Evolutionary conservation across 2,888 invertebrate genomes (phyloP), one percentile per base, ranked within the genome.

Genomic region (Acanthosoma haemorrhoidale): DNA sequence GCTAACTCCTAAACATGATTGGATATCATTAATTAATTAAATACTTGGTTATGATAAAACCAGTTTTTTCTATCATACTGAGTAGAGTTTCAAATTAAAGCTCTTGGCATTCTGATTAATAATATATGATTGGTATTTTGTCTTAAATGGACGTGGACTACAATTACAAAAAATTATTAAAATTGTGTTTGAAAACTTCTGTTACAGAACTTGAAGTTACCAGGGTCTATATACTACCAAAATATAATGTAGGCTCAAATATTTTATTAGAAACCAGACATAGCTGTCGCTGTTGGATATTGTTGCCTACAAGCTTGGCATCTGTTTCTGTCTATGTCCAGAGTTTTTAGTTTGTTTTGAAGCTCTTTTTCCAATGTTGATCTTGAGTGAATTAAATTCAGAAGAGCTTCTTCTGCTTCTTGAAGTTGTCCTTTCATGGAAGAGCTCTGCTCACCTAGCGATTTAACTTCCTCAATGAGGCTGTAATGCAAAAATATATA

Each of bases 401-500:
- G 77, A 71, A 82, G 82, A 3, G 82, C 78, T 72, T 82, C 83
- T 77, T 90, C 88, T 0, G 90, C 88, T 72, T 86, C 86, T 32
- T 82, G 83, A 57, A 91, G 78, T 77, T 90, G 87, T 0, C 85
- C 84, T 41, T 84, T 80, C 76, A 91, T 82, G 6, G 86, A 85
- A 0, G 88, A 85, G 1, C 89, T 86, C 11, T 86, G 86, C 75
- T 90, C 88, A 38, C 86, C 86, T 59, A 91, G 84, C 64, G 83
- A 84, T 77, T 86, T 88, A 0, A 90, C 90, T 80, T 92, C 91
- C 59, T 89, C 88, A 31, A 91, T 84, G 31, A 91, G 79, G 13
- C 87, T 83, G 73, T 29, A 74, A 69, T 39, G 16, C 11, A n/a
- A 16, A 13, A 11, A 6, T 38, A 13, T 15, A 5, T 13, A 61